A percentile compares a stretch with the other conserved stretches of the same genome.
Conservation (phyloP, 30 jellyfish, hydroid and myxozoan species). For the Sanderia malayensis region DNA sequence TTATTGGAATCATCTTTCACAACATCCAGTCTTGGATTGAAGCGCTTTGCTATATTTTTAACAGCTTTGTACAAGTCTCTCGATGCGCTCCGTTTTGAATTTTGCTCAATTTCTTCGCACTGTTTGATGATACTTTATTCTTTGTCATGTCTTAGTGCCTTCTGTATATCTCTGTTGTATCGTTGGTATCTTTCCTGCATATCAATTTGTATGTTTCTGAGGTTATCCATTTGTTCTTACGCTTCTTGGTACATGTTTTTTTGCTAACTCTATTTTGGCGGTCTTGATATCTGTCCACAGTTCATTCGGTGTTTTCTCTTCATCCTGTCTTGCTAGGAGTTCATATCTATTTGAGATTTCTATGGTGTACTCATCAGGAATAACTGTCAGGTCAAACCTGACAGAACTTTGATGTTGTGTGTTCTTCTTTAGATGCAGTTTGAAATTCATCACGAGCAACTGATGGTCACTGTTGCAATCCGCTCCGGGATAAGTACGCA, state of each 20-base stretch:
- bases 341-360: conserved; percentile 4
- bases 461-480: conserved; percentile 46
- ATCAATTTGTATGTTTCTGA: conserved; percentile 14
- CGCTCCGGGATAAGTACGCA: conserved; percentile 39
- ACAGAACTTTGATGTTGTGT: conserved; percentile 1
- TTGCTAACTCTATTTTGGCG: conserved; percentile 14
- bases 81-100: neutral
- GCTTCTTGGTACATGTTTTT: too few relatives aligned
- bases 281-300: conserved; percentile 33
- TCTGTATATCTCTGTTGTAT: conserved; percentile 23
- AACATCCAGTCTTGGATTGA: neutral
- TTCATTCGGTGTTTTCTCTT: conserved; percentile 31
- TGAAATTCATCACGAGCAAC: neutral
- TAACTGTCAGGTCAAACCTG: conserved; percentile 3
- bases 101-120: conserved; percentile 12
- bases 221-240: conserved; percentile 22
- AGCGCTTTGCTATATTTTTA: neutral
- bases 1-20: conserved; percentile 10
- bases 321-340: conserved; percentile 14
- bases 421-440: conserved; percentile 19
- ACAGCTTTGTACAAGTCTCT: conserved; percentile 8
- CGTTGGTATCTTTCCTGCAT: conserved; percentile 7
- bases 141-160: conserved; percentile 24
- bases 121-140: conserved; percentile 14
- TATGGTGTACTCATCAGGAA: conserved; percentile 4